Evolutionary conservation across 1,140 invertebrate species (phyloP).

Genomic region (Caerostris extrusa): DNA sequence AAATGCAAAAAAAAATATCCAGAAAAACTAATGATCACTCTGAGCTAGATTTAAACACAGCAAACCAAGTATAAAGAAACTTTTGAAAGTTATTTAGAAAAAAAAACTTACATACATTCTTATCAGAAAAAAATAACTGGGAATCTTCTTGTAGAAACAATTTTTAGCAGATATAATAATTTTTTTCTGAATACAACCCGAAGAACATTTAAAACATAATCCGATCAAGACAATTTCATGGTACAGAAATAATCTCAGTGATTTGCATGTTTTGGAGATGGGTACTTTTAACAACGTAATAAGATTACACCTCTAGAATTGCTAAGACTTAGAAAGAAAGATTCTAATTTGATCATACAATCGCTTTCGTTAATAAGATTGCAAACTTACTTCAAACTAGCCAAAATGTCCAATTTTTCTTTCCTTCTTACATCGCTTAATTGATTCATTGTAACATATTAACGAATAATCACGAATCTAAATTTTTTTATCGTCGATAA

Average conservation of each 20-base stretch:
- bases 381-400: background rate
- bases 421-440: no score
- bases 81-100: background rate
- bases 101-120: background rate
- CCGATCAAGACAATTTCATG: background rate
- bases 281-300: background rate
- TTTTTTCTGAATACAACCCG: background rate
- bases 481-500: no score
- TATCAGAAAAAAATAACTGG: background rate
- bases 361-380: background rate
- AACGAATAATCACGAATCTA: no score
- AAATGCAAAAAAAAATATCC: no score
- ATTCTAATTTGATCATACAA: background rate
- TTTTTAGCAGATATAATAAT: background rate
- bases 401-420: no score
- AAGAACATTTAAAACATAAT: background rate
- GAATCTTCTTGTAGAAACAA: background rate
- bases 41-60: no score
- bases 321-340: background rate
- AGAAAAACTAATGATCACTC: no score
- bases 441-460: no score
- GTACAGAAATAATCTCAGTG: background rate
- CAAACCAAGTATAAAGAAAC: background rate
- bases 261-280: background rate
- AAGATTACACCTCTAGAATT: background rate